These are phyloP conservation scores for Leucophenga montana DNA, from an alignment of 2,888 invertebrate species.

Conservation along the genomic window DNA sequence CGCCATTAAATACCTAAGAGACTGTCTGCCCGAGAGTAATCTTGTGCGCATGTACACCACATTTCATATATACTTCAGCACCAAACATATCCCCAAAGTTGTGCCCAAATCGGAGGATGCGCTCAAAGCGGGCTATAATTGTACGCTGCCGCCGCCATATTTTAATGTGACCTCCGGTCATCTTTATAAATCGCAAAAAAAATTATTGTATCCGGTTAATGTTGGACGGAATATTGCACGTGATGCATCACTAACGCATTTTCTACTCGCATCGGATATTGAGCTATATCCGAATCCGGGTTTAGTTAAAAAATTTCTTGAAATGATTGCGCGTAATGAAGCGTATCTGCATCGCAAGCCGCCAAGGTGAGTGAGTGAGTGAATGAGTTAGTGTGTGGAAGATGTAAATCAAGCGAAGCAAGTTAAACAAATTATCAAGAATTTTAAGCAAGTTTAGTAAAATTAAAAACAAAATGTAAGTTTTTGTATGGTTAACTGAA, in stretches of 20 bases:
- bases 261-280: slow-evolving; percentile 89
- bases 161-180: slow-evolving; percentile 78
- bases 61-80: slow-evolving; percentile 91
- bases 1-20: slow-evolving; percentile 86
- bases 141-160: slow-evolving; percentile 82
- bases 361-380: slow-evolving; percentile 72
- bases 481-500: too few species aligned
- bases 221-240: slow-evolving; percentile 92
- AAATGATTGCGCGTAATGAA: slow-evolving; percentile 85
- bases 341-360: slow-evolving; percentile 78
- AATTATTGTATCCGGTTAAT: slow-evolving; percentile 90
- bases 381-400: neutral
- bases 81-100: slow-evolving; percentile 86
- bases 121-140: slow-evolving; percentile 80
- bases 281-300: slow-evolving; percentile 92
- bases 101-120: slow-evolving; percentile 80
- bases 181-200: slow-evolving; percentile 86
- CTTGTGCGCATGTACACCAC: slow-evolving; percentile 86
- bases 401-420: neutral
- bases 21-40: slow-evolving; percentile 80
- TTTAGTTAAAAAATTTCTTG: slow-evolving; percentile 85
- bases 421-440: neutral
- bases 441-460: neutral
- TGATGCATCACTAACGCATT: slow-evolving; percentile 86
- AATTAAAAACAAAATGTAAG: too few species aligned